These are phyloP conservation scores for Acanthococcus lagerstroemiae DNA, from an alignment of 2,888 invertebrate species.

Conservation along the genomic window DNA sequence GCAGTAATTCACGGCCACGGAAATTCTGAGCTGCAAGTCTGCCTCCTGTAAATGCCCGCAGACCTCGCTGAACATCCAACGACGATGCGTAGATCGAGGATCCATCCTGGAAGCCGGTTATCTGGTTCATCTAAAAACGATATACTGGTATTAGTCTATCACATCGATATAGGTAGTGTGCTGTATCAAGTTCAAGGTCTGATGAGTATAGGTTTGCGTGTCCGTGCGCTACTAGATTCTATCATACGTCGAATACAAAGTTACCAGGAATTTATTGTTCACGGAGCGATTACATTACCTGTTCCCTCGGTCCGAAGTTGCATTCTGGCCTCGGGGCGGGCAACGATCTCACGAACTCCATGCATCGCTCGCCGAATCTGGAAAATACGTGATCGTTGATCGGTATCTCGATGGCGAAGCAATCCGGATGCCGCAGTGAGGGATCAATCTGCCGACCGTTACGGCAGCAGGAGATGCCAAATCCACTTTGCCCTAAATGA, in stretches of 20 bases:
- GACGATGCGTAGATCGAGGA: conserved; percentile 66
- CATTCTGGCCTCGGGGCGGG: conserved; percentile 45
- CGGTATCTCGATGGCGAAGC: conserved; percentile 42
- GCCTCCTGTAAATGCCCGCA: conserved; percentile 54
- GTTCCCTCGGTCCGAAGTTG: conserved; percentile 45
- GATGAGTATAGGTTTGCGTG: not conserved
- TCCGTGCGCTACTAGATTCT: not conserved
- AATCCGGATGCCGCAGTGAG: conserved; percentile 41
- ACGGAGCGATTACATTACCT: no score
- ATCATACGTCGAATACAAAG: not conserved
- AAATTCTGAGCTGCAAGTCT: conserved; percentile 54
- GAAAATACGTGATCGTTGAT: conserved; percentile 42
- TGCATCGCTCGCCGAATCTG: conserved; percentile 42
- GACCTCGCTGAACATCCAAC: conserved; percentile 46
- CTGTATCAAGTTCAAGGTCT: not conserved
- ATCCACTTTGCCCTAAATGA: conserved; percentile 39
- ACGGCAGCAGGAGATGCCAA: conserved; percentile 42
- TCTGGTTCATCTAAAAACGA: conserved; percentile 57
- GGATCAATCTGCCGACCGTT: conserved; percentile 39
- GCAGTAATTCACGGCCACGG: conserved; percentile 56
- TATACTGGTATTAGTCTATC: not conserved
- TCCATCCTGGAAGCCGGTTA: conserved; percentile 61
- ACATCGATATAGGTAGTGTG: not conserved
- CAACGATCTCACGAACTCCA: conserved; percentile 44
- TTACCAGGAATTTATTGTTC: no score